Conservation (phyloP, 2,797 vertebrate species). For the Semotilus atromaculatus region DNA sequence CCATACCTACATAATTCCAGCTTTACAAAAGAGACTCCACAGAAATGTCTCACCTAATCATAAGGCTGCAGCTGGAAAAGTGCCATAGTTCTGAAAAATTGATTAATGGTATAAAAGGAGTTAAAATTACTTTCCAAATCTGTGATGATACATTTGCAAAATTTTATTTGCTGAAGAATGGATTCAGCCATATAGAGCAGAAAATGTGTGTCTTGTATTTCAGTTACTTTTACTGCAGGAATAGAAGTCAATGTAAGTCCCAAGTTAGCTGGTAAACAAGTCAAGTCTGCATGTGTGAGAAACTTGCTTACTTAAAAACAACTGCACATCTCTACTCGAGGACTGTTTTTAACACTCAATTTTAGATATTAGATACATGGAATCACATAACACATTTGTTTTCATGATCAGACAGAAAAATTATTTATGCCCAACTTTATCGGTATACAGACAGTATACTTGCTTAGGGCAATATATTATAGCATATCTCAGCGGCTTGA, state of each 20-base stretch:
- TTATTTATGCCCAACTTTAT: neutral
- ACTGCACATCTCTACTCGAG: neutral
- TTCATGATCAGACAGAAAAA: neutral
- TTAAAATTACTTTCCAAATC: neutral
- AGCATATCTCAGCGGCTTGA: neutral
- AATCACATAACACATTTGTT: neutral
- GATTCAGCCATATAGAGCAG: neutral
- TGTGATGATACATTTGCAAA: neutral
- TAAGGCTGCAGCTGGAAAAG: conserved; percentile 27
- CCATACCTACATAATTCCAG: conserved; percentile 20
- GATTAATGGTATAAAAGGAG: neutral
- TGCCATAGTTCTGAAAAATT: neutral
- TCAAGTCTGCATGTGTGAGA: neutral
- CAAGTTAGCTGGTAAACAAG: neutral
- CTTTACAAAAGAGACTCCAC: neutral
- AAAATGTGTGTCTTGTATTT: neutral
- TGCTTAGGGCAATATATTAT: neutral
- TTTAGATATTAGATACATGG: neutral
- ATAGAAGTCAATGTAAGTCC: neutral
- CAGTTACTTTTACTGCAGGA: neutral
- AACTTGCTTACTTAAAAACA: neutral
- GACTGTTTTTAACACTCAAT: neutral
- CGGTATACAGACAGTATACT: neutral
- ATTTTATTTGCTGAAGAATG: neutral
- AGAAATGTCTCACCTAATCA: conserved; percentile 28